Evolutionary conservation across 2,797 vertebrate genomes (phyloP).

Genomic region (Halcyon badia): DNA sequence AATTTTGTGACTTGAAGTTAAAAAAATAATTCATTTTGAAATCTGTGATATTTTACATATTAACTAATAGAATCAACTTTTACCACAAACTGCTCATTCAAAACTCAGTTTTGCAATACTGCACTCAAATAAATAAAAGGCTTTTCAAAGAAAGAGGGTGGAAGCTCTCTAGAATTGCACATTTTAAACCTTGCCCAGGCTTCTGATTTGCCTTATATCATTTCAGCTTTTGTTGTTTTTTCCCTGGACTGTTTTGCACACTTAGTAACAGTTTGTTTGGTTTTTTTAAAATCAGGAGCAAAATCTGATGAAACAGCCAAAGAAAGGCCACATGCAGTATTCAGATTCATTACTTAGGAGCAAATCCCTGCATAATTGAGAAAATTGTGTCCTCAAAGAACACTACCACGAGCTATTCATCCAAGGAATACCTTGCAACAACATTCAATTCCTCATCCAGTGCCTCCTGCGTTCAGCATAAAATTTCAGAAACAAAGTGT

Average conservation of each 20-base stretch:
- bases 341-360: neutral
- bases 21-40: neutral
- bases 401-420: neutral
- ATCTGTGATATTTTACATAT: neutral
- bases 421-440: fast-evolving
- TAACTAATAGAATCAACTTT: neutral
- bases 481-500: neutral
- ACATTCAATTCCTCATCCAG: neutral
- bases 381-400: neutral
- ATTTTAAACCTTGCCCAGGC: neutral
- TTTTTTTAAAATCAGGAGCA: neutral
- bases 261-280: neutral
- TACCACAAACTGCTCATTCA: neutral
- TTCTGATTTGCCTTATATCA: neutral
- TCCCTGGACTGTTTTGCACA: neutral
- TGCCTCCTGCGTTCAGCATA: neutral
- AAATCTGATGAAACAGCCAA: neutral
- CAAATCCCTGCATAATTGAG: neutral
- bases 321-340: neutral
- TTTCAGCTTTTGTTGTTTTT: neutral
- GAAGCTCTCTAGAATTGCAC: neutral
- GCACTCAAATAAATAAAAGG: neutral
- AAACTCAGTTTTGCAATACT: neutral
- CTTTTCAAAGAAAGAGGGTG: neutral
- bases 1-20: neutral